Evolutionary conservation across 2,888 invertebrate species (phyloP).

Genomic region (Gerris lacustris): DNA sequence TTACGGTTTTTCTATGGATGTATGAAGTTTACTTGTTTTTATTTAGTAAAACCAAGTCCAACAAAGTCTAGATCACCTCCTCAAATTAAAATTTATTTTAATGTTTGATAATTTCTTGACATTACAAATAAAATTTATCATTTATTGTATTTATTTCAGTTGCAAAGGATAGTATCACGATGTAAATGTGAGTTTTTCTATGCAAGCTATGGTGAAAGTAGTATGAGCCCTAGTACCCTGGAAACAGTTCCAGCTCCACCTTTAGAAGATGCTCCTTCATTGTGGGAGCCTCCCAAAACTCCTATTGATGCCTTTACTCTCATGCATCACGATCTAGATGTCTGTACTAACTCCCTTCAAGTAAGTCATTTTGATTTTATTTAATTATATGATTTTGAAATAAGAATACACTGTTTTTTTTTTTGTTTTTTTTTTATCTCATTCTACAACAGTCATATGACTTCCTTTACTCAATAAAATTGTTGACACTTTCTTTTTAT

Average conservation of each 20-base stretch:
- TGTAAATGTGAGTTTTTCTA: conserved; percentile 97
- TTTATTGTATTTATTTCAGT: conserved; percentile 38
- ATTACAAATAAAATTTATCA: no score
- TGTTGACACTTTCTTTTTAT: conserved; percentile 14
- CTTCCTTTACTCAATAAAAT: no score
- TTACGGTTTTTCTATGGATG: no score
- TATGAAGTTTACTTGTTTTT: no score
- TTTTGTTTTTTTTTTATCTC: no score
- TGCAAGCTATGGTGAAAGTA: conserved; percentile 78
- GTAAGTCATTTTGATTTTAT: conserved; percentile 36
- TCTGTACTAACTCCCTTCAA: conserved; percentile 88
- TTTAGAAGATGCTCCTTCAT: conserved; percentile 53
- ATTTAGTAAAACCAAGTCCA: no score
- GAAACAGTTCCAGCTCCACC: conserved; percentile 56
- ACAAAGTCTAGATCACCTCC: no score
- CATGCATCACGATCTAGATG: conserved; percentile 96
- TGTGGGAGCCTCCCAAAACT: conserved; percentile 69
- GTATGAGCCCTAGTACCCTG: conserved; percentile 50
- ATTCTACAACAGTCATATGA: no score
- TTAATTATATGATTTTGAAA: no score
- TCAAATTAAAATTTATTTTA: no score
- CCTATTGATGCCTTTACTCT: conserved; percentile 94
- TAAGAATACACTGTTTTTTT: no score
- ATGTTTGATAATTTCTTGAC: no score
- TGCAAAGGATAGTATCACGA: conserved; percentile 86